Evolutionary conservation across 2,113 vertebrate genomes (phyloP).

Genomic region (Vulpes vulpes): DNA sequence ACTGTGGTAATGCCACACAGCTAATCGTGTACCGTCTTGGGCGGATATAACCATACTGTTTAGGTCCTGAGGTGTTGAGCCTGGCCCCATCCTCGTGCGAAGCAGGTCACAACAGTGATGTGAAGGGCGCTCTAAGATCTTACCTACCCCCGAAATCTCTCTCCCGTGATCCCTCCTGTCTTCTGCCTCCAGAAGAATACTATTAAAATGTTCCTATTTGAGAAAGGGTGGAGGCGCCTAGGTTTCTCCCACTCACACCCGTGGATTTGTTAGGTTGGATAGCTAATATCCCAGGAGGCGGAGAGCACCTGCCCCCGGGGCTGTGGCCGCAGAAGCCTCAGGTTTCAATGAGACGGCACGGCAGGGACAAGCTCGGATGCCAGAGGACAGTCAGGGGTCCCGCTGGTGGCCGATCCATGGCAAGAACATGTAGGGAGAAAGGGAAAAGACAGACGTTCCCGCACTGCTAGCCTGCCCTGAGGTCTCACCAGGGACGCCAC

Average conservation of each 20-base stretch:
- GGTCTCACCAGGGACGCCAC: fast-evolving
- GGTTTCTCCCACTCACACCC: not conserved
- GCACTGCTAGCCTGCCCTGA: fast-evolving
- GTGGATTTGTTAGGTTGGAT: not conserved
- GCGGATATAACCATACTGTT: no score
- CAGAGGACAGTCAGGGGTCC: not conserved
- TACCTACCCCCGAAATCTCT: not conserved
- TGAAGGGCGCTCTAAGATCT: not conserved
- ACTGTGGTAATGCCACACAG: not conserved
- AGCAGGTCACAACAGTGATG: not conserved
- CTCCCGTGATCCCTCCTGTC: fast-evolving
- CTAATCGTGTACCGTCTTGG: not conserved
- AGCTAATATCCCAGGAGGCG: not conserved
- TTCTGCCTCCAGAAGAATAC: not conserved
- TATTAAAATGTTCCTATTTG: not conserved
- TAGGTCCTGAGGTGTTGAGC: not conserved
- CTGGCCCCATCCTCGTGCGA: not conserved
- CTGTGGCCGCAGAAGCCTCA: not conserved
- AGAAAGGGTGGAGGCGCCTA: not conserved
- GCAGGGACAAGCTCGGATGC: not conserved
- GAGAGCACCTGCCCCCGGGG: not conserved
- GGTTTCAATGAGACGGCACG: not conserved
- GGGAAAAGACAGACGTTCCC: not conserved
- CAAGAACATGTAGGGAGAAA: not conserved
- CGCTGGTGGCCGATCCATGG: not conserved